Evolutionary conservation across 2,888 invertebrate species (phyloP), one percentile per base, ranked within the genome.

Genomic region (Lepas anatifera): DNA sequence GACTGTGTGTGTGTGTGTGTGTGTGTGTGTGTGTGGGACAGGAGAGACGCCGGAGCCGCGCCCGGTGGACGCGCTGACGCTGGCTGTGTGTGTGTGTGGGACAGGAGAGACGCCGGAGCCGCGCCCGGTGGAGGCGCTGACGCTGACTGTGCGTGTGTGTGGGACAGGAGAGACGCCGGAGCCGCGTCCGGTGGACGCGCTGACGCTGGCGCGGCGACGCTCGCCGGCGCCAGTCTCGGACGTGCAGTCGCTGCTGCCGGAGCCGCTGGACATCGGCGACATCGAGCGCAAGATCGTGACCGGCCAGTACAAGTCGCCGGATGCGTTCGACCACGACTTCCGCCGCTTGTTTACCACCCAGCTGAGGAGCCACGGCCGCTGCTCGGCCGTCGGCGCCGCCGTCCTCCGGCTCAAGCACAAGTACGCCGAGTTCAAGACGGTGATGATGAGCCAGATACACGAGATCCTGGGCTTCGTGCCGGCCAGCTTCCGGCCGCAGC

Each of bases 311-410:
- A 87, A 88, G 73, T 84, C 84, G 3, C 85, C 89, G 0, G 86
- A 87, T 63, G 83, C 84, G 73, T 95, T 95, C 77, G 93, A 95
- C 78, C 82, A 84, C 0, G 95, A 95, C 76, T 86, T 96, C 82
- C 73, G 71, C 71, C 83, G 84, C 22, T 80, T 90, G n/a, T 87
- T 92, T 75, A 81, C 84, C 13, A 84, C 85, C 70, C 85, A 87
- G 63, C 84, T 87, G 4, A 81, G 86, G 37, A 89, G 86, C 75
- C 88, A 89, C 76, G 90, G 90, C 0, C 82, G 88, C 29, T 83
- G 88, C 6, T 89, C 89, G 0, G 85, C 86, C 32, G 81, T 89
- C 69, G 89, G 91, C 0, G 85, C 87, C 48, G 84, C 87, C 11
- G 87, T 91, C 11, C 84, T 86, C 0, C 84, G 87, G 75, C 81